Percentiles rank a stretch among this genome's conserved stretches.
These are phyloP conservation scores for Nyctibius bracteatus DNA, from an alignment of 2,113 vertebrate species.

Conservation along the genomic window DNA sequence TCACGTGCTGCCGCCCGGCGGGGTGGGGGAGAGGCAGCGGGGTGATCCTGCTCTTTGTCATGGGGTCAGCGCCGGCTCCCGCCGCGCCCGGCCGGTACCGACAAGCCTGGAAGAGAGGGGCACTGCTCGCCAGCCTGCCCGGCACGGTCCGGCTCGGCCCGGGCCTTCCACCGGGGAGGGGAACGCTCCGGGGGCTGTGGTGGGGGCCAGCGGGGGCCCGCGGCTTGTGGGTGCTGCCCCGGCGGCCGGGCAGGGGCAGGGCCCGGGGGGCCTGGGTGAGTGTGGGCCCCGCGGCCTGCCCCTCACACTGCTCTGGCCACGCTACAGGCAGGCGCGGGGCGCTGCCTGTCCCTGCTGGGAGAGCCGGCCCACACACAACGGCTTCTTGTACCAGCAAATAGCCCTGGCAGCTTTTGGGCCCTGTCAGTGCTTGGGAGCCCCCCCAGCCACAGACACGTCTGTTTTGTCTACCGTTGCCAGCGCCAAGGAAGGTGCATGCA, in stretches of 20 bases:
- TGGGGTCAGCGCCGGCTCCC: conserved; percentile 82
- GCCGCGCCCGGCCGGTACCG: conserved; percentile 40
- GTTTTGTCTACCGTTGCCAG: background rate
- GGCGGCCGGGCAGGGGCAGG: background rate
- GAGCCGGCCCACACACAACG: fast-evolving
- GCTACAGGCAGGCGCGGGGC: background rate
- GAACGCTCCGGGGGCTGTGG: too few species aligned
- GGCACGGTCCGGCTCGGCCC: too few species aligned
- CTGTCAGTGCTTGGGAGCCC: background rate
- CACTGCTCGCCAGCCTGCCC: background rate
- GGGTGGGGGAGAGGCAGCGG: conserved; percentile 75
- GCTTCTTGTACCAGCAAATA: too few species aligned
- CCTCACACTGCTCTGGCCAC: fast-evolving
- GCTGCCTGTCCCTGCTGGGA: fast-evolving
- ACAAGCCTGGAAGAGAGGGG: conserved; percentile 68
- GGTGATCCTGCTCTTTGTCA: conserved; percentile 88
- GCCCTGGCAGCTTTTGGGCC: background rate
- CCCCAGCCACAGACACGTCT: background rate
- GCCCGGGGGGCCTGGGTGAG: background rate
- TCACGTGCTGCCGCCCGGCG: conserved; percentile 16
- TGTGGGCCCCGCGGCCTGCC: too few species aligned
- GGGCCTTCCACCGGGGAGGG: too few species aligned
- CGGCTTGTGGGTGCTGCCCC: too few species aligned
- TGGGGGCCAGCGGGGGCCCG: too few species aligned
- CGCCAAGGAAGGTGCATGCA: fast-evolving